phyloP scores from a whole-genome alignment of 1,140 invertebrate species.

The Drosophila takahashii region DNA sequence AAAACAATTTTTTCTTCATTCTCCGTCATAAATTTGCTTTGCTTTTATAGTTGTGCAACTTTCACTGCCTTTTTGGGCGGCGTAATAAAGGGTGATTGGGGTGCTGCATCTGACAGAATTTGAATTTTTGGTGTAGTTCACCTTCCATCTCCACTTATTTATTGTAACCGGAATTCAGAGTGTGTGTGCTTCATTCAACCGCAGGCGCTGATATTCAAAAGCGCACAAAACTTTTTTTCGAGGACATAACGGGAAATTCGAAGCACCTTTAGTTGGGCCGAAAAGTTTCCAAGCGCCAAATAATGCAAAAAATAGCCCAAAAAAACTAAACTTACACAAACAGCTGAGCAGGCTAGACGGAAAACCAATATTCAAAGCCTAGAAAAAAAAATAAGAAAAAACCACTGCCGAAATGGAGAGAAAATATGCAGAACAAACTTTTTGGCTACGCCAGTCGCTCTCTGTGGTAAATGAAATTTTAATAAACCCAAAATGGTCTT shows the following conservation, averaged over 20 bases:
- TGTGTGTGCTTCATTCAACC: constrained; percentile 39
- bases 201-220: constrained; percentile 47
- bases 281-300: constrained; percentile 33
- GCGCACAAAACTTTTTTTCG: constrained; percentile 39
- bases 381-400: not conserved
- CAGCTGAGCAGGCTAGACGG: constrained; percentile 11
- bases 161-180: not conserved
- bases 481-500: constrained; percentile 47
- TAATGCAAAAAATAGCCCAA: constrained; percentile 19
- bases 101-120: constrained; percentile 49
- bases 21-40: constrained; percentile 39
- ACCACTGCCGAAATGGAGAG: constrained; percentile 4
- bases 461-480: constrained; percentile 51
- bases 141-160: constrained; percentile 9
- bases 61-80: constrained; percentile 4
- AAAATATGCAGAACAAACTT: constrained; percentile 34
- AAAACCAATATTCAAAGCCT: constrained; percentile 28
- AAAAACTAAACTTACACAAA: constrained; percentile 19
- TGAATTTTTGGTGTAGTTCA: constrained; percentile 28
- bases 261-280: constrained; percentile 38
- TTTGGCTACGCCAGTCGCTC: constrained; percentile 8
- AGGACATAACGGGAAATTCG: constrained; percentile 25
- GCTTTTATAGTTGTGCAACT: constrained; percentile 30
- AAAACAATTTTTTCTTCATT: constrained; percentile 17
- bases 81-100: too few species aligned